phyloP scores from a whole-genome alignment of 2,113 vertebrate genomes.

The Anolis carolinensis region DNA sequence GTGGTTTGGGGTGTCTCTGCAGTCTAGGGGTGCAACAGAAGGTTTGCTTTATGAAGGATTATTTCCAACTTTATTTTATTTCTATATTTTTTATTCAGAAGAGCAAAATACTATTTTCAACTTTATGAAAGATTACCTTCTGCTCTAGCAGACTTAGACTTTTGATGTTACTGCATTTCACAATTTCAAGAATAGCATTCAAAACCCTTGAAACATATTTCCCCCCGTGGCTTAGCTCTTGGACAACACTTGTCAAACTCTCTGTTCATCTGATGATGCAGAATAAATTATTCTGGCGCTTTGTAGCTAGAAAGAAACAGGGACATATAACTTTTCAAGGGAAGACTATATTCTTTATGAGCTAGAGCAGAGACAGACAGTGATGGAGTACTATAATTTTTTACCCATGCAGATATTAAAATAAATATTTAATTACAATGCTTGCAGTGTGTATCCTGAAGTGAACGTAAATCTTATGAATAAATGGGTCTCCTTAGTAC shows the following conservation, averaged over 20 bases:
- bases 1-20: too few relatives aligned
- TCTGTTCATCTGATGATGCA: constrained; percentile 15
- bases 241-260: constrained; percentile 47
- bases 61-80: constrained; percentile 28
- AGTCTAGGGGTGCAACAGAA: too few relatives aligned
- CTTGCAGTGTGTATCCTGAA: constrained; percentile 61
- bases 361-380: constrained; percentile 37
- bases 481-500: constrained; percentile 65
- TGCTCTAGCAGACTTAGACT: constrained; percentile 20
- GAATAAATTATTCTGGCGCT: constrained; percentile 46
- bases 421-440: constrained; percentile 75
- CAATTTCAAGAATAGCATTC: constrained; percentile 22
- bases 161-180: constrained; percentile 44
- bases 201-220: constrained; percentile 22
- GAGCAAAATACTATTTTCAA: too few relatives aligned
- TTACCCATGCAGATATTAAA: constrained; percentile 61
- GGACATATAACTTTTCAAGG: background rate
- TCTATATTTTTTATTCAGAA: too few relatives aligned
- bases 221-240: constrained; percentile 31
- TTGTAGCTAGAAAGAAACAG: constrained; percentile 1
- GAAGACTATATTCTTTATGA: constrained; percentile 34
- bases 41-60: background rate
- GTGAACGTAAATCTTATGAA: constrained; percentile 71
- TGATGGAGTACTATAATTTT: constrained; percentile 66
- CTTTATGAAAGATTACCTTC: constrained; percentile 43